Base-by-base conservation (phyloP, 2,888 invertebrate species). In the Tholera decimalis region DNA sequence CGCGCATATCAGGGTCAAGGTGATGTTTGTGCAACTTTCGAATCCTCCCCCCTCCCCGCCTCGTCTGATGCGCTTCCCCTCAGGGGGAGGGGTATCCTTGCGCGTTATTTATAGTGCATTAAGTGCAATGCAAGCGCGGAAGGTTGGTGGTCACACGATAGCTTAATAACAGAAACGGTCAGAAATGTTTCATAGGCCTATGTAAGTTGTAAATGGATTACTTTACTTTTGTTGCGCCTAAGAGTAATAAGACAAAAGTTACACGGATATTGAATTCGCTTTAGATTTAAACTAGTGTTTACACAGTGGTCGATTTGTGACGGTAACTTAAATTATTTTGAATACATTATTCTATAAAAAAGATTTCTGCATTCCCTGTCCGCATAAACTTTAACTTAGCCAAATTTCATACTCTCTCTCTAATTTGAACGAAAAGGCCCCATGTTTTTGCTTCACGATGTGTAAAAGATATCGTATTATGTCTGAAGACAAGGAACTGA, bases 1-100 rank as follows among this genome's bases (percentile, higher is more conserved):
- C 57, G 22, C 79, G 73, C 72, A 72, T 83, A 93, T 92, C 83
- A 91, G 83, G 94, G 93, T 92, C 93, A 93, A 94, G 94, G 93
- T 84, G 84, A 86, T 83, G 65, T 89, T 88, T 88, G 89, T 89
- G 89, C 88, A 89, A 92, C 93, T 94, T 94, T 94, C 93, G 88
- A 93, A 92, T 88, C 84, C 80, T 37, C 69, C 68, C 85, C 84
- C 84, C 86, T 82, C 75, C 77, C 73, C 70, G 58, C 61, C 77
- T 1, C 24, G 73, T 72, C 77, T 59, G 80, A 67, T 72, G 62
- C 63, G 61, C 77, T 73, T 61, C 67, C 59, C 76, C 80, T 66
- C 77, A 20, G 43, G 22, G 59, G 63, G 35, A 26, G 55, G 65
- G 54, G 57, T 74, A 69, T 73, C 83, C 78, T 77, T 78, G 78